These are phyloP conservation scores for Ceryle rudis DNA, from an alignment of 2,797 vertebrate genomes.

Conservation along the genomic window DNA sequence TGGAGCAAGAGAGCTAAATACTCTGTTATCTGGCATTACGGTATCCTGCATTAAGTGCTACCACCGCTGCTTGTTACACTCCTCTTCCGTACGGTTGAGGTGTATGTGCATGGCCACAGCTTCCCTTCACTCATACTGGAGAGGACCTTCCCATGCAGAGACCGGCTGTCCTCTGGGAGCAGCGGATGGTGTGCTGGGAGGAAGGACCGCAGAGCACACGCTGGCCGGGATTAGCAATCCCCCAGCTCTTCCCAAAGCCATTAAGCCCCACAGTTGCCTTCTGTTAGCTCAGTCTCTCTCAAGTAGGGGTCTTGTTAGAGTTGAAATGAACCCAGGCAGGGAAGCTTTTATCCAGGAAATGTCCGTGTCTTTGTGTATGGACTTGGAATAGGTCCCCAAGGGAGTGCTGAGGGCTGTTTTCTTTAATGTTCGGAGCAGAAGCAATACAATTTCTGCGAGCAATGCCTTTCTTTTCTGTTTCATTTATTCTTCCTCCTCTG, in stretches of 20 bases:
- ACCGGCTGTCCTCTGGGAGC: background rate
- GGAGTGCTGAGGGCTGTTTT: background rate
- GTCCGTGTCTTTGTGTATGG: background rate
- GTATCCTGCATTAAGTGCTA: background rate
- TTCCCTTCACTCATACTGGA: background rate
- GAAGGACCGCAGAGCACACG: background rate
- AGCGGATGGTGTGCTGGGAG: background rate
- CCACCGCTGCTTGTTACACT: rapidly evolving
- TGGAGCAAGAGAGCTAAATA: background rate
- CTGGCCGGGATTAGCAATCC: background rate
- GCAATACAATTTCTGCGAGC: background rate
- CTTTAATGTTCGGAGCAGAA: conserved; percentile 19
- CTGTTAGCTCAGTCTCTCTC: background rate
- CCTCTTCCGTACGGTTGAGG: background rate
- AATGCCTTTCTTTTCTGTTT: background rate
- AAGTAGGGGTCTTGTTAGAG: background rate
- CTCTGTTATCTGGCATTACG: background rate
- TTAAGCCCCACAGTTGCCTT: background rate
- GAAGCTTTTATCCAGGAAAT: background rate
- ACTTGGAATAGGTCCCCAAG: background rate
- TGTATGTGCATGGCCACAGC: background rate
- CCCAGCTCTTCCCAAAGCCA: background rate
- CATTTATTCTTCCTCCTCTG: conserved; percentile 4
- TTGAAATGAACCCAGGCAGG: background rate
- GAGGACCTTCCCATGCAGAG: background rate